Evolutionary conservation across 2,888 invertebrate genomes (phyloP).

Genomic region (Trachelus iudaicus): DNA sequence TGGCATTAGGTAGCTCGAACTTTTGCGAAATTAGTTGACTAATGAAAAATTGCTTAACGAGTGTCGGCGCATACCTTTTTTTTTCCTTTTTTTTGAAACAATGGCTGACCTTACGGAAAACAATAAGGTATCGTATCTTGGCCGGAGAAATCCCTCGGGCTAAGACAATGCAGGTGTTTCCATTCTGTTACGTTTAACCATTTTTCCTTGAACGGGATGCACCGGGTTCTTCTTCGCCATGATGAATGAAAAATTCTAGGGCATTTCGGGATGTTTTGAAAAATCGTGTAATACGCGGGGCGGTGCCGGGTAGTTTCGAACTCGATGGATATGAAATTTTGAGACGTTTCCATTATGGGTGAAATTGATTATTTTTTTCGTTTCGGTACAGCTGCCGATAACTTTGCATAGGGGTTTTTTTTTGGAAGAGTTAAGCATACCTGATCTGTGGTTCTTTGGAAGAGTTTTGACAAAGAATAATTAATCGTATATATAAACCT

Average conservation of each 20-base stretch:
- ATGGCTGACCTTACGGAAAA: slow-evolving; percentile 5
- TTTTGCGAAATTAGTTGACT: slow-evolving; percentile 30
- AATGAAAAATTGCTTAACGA: slow-evolving; percentile 30
- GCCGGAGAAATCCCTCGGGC: slow-evolving; percentile 15
- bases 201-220: slow-evolving; percentile 9
- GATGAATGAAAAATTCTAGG: slow-evolving; percentile 17
- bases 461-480: neutral
- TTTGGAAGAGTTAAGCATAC: neutral
- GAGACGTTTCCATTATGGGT: slow-evolving; percentile 45
- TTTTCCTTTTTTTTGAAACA: neutral
- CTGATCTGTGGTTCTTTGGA: neutral
- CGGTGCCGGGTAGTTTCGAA: slow-evolving; percentile 40
- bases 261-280: slow-evolving; percentile 34
- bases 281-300: slow-evolving; percentile 44
- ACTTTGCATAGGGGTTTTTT: neutral
- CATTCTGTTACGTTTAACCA: neutral
- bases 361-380: slow-evolving; percentile 33
- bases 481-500: neutral
- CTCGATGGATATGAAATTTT: slow-evolving; percentile 31
- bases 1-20: slow-evolving; percentile 9
- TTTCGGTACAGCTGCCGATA: slow-evolving; percentile 32
- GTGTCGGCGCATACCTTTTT: neutral
- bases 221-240: slow-evolving; percentile 2
- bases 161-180: slow-evolving; percentile 50
- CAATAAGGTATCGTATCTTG: slow-evolving; percentile 3